Percentiles rank a stretch among this genome's conserved stretches.
phyloP scores from a whole-genome alignment of 2,113 vertebrate species.

The Aptenodytes forsteri region DNA sequence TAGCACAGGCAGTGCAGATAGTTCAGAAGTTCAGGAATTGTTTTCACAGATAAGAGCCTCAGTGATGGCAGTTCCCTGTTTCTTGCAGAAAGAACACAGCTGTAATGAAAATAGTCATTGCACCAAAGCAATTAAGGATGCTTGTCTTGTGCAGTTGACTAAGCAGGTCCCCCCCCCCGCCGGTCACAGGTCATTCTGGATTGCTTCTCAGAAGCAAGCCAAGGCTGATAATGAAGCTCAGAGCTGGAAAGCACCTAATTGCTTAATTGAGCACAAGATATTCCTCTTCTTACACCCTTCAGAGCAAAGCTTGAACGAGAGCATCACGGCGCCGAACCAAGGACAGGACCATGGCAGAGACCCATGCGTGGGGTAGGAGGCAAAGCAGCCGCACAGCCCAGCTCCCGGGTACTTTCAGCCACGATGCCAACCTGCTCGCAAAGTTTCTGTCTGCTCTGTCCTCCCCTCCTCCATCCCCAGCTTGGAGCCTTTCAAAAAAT shows the following conservation, averaged over 20 bases:
- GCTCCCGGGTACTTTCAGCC: background rate
- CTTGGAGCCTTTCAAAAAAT: background rate
- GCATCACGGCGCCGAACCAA: background rate
- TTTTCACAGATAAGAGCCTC: conserved; percentile 17
- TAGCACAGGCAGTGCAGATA: accelerated
- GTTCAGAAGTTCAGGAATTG: conserved; percentile 34
- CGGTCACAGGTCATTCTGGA: conserved; percentile 4
- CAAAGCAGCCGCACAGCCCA: background rate
- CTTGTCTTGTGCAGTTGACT: conserved; percentile 6
- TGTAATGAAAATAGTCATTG: background rate
- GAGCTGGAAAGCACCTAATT: conserved; percentile 9
- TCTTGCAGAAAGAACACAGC: background rate
- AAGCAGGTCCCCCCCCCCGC: background rate
- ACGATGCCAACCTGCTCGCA: background rate
- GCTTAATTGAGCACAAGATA: background rate
- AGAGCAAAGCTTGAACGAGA: background rate
- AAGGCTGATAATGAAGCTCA: conserved; percentile 15
- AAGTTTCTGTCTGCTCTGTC: background rate
- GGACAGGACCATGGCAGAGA: background rate
- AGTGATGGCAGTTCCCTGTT: background rate
- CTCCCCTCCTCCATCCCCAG: background rate
- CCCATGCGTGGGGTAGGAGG: accelerated
- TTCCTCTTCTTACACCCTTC: background rate
- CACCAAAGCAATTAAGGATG: conserved; percentile 29
- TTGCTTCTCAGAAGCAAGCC: background rate